Evolutionary conservation across 2,113 vertebrate genomes (phyloP).

Genomic region (Nestor notabilis): DNA sequence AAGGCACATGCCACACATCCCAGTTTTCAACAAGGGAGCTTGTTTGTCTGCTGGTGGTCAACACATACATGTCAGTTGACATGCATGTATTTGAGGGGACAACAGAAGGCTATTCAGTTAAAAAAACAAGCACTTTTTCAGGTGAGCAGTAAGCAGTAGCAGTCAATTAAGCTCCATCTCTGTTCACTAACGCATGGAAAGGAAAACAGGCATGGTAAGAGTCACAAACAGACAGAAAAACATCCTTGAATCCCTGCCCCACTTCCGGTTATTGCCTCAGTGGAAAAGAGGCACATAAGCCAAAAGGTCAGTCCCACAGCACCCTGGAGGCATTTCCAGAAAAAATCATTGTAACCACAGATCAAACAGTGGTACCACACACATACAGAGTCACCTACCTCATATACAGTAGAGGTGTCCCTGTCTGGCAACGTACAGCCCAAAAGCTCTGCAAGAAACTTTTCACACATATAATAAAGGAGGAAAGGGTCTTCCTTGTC

Average conservation of each 20-base stretch:
- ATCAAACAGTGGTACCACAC: not conserved
- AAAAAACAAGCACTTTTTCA: not conserved
- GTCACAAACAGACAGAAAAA: not conserved
- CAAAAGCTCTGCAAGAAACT: constrained; percentile 86
- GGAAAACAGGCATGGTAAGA: not conserved
- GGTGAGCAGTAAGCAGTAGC: not conserved
- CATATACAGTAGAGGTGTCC: constrained; percentile 72
- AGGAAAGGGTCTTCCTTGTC: not conserved
- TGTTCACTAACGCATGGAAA: not conserved
- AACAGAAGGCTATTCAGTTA: not conserved
- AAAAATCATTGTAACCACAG: not conserved
- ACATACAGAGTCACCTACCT: constrained; percentile 72
- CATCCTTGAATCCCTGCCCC: not conserved
- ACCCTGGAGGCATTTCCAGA: not conserved
- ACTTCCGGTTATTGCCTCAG: not conserved
- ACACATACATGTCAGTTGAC: not conserved
- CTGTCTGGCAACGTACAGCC: constrained; percentile 82
- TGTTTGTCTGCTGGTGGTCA: not conserved
- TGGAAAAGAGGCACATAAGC: not conserved
- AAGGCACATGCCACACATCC: too few relatives aligned
- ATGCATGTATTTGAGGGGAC: not conserved
- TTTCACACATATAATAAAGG: constrained; percentile 80
- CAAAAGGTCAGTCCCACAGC: not conserved
- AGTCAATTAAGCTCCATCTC: not conserved
- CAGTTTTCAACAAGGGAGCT: not conserved